phyloP scores from a whole-genome alignment of 1,140 invertebrate genomes.

The Anoplolepis gracilipes region DNA sequence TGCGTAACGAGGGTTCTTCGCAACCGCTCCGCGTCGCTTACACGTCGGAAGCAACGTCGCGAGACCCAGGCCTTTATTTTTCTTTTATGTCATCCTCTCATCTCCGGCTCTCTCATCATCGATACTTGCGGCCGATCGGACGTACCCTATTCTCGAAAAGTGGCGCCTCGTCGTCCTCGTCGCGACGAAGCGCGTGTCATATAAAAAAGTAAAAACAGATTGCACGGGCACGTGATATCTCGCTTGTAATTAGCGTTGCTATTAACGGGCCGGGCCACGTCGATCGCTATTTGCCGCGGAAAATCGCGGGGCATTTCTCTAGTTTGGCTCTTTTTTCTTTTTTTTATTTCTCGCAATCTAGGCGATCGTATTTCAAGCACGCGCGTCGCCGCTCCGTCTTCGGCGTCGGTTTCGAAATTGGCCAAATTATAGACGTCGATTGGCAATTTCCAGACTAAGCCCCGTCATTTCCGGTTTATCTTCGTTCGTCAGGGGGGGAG shows the following conservation, averaged over 20 bases:
- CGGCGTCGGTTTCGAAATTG: constrained; percentile 60
- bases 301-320: background rate
- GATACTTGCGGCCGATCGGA: constrained; percentile 6
- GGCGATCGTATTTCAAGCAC: constrained; percentile 57
- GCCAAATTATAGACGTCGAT: constrained; percentile 66
- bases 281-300: constrained; percentile 13
- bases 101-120: background rate
- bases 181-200: constrained; percentile 36
- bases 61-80: background rate
- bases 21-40: constrained; percentile 36
- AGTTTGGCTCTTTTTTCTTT: background rate
- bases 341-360: background rate
- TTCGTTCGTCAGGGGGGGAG: constrained; percentile 51
- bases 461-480: constrained; percentile 66
- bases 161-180: constrained; percentile 15
- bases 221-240: background rate
- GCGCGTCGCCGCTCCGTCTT: constrained; percentile 49
- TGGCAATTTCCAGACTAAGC: constrained; percentile 71
- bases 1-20: constrained; percentile 60
- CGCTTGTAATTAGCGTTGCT: background rate
- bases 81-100: background rate
- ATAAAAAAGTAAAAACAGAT: constrained; percentile 62
- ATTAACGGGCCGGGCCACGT: background rate
- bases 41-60: constrained; percentile 32
- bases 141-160: background rate